Evolutionary conservation across 2,113 vertebrate genomes (phyloP), one percentile per base, ranked within the genome.

Genomic region (Eretmochelys imbricata): DNA sequence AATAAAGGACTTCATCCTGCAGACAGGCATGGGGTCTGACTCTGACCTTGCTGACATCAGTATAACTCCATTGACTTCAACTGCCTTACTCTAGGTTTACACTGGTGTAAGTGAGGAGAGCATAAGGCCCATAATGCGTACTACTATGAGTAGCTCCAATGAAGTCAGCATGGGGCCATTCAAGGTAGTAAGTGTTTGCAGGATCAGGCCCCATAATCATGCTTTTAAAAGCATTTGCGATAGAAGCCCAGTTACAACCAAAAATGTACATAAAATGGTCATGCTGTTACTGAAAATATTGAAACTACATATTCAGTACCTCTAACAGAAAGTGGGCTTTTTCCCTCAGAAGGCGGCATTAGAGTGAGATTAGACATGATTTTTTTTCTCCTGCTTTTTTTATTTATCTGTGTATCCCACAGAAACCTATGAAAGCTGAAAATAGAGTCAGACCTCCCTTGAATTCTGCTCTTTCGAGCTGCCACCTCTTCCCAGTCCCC

Each of bases 401-500:
- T 90, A 89, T 89, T 87, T 82, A 83, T 59, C 35, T 85, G 88
- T 50, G 46, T 81, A 54, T 85, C 91, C 48, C 76, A 55, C 80
- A 84, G 91, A 93, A 78, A 89, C 83, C 88, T 78, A 94, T 87
- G 50, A 94, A 89, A 94, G 80, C 50, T n/a, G 69, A 91, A 80
- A 42, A 38, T 4, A 42, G 50, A 90, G 93, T 89, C 75, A 87
- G 98, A 97, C 98, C 98, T 98, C 98, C 98, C 97, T 80, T 4
- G 65, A 97, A 97, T 96, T 94, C 96, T 87, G 82, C 84, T 89
- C 90, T 93, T 93, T 86, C 11, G 88, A 85, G 95, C 96, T 97
- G 98, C 97, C 97, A 98, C 96, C 97, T 98, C 96, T 97, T 85
- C 83, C 69, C 91, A 93, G 98, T 98, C 97, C 97, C 97, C 92